These are phyloP conservation scores for Hippocampus barbouri DNA, from an alignment of 2,113 vertebrate genomes.

Conservation along the genomic window DNA sequence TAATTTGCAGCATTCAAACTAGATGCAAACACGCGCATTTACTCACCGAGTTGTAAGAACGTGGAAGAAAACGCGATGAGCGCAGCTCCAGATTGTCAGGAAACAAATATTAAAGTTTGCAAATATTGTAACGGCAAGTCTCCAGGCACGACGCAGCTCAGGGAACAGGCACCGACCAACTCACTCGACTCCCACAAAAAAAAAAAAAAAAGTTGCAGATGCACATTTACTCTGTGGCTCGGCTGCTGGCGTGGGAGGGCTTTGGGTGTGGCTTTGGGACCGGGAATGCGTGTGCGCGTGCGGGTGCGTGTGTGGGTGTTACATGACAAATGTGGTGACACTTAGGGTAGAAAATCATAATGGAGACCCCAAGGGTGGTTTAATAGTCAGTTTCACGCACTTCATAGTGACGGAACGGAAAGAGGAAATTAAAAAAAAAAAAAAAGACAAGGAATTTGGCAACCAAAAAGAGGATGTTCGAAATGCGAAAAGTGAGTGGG, in stretches of 20 bases:
- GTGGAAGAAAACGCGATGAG: background rate
- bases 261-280: slow-evolving; percentile 61
- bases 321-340: slow-evolving; percentile 10
- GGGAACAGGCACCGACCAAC: background rate
- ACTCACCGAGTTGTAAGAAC: slow-evolving; percentile 41
- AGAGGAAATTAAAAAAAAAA: slow-evolving; percentile 30
- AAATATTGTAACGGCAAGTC: slow-evolving; percentile 15
- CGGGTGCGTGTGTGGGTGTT: slow-evolving; percentile 9
- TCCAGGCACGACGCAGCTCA: slow-evolving; percentile 22
- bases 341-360: slow-evolving; percentile 6
- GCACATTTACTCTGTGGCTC: slow-evolving; percentile 14
- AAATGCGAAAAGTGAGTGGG: background rate
- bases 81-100: background rate
- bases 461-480: background rate
- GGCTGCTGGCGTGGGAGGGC: slow-evolving; percentile 29
- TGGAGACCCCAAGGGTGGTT: slow-evolving; percentile 5
- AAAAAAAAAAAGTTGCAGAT: slow-evolving; percentile 15
- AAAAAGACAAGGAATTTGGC: background rate
- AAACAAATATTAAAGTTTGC: background rate
- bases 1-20: slow-evolving; percentile 21
- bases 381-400: slow-evolving; percentile 20
- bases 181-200: background rate
- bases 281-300: slow-evolving; percentile 13
- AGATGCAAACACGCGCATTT: slow-evolving; percentile 10
- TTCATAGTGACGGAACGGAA: slow-evolving; percentile 9